These are phyloP conservation scores for Mamestra brassicae DNA, from an alignment of 2,888 invertebrate genomes.

Conservation along the genomic window DNA sequence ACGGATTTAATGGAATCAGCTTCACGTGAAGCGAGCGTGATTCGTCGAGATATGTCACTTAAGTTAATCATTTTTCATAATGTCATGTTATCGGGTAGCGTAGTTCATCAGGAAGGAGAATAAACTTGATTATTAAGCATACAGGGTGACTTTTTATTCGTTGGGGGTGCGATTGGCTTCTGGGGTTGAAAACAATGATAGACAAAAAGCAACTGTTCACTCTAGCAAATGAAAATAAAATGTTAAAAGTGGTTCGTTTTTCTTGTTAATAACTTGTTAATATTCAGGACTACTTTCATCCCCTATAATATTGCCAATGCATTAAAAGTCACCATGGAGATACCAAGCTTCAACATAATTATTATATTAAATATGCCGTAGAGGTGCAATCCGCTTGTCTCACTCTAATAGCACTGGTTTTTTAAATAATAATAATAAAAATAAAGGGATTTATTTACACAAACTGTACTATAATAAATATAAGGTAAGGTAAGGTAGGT, in stretches of 20 bases:
- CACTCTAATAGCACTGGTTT: no score
- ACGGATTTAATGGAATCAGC: constrained; percentile 24
- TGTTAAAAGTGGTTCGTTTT: no score
- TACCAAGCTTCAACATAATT: neutral
- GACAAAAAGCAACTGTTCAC: neutral
- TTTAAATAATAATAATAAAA: no score
- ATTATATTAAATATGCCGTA: neutral
- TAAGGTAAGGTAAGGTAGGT: no score
- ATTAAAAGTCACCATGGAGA: neutral
- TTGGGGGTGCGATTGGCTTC: neutral
- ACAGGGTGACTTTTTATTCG: neutral
- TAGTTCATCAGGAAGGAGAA: constrained; percentile 15
- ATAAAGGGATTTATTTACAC: no score
- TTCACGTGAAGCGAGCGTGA: constrained; percentile 55
- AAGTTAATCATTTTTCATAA: constrained; percentile 36
- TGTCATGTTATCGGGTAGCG: constrained; percentile 44
- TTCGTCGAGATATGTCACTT: constrained; percentile 17
- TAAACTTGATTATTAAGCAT: neutral
- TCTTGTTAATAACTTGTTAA: neutral
- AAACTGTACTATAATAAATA: no score
- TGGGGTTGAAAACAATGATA: neutral
- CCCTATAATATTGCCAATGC: neutral
- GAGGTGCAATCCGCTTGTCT: no score
- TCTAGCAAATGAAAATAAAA: no score
- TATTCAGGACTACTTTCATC: neutral